Percentiles rank a stretch among this genome's conserved stretches.
Conservation (phyloP, 2,888 invertebrate genomes). For the Apeira syringaria region DNA sequence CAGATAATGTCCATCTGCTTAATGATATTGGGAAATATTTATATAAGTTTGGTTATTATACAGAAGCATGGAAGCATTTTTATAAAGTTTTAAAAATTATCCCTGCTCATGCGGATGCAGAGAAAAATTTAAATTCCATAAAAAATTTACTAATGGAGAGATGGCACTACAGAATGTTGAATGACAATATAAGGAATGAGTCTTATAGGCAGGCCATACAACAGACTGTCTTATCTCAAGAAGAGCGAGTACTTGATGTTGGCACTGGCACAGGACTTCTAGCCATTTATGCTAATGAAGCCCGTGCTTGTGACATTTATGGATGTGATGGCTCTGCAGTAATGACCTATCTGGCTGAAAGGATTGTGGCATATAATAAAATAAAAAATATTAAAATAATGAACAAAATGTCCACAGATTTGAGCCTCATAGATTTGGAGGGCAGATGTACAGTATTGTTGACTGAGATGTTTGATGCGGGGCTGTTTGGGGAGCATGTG, state of each 20-base stretch:
- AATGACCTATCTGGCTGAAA: slow-evolving; percentile 84
- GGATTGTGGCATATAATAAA: slow-evolving; percentile 72
- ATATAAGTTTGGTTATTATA: slow-evolving; percentile 79
- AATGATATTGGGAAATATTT: slow-evolving; percentile 68
- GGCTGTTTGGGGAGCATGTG: slow-evolving; percentile 90
- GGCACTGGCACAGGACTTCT: slow-evolving; percentile 91
- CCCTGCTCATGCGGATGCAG: slow-evolving; percentile 80
- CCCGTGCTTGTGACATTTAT: slow-evolving; percentile 79
- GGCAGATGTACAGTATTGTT: slow-evolving; percentile 85
- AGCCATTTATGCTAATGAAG: slow-evolving; percentile 85
- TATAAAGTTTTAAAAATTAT: slow-evolving; percentile 76
- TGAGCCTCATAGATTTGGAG: slow-evolving; percentile 78
- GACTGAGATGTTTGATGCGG: slow-evolving; percentile 92
- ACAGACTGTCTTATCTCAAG: slow-evolving; percentile 68
- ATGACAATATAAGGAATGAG: slow-evolving; percentile 87
- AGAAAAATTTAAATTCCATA: slow-evolving; percentile 87
- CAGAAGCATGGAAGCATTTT: slow-evolving; percentile 83
- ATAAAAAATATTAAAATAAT: slow-evolving; percentile 78
- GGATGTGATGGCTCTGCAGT: slow-evolving; percentile 87
- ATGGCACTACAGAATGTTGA: slow-evolving; percentile 94
- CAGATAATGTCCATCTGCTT: slow-evolving; percentile 51
- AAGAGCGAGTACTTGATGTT: slow-evolving; percentile 86
- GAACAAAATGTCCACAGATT: slow-evolving; percentile 83
- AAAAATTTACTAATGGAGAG: slow-evolving; percentile 88
- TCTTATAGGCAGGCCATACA: slow-evolving; percentile 86